Evolutionary conservation across 2,888 invertebrate genomes (phyloP), one percentile per base, ranked within the genome.

Genomic region (Orthonychiurus folsomi): DNA sequence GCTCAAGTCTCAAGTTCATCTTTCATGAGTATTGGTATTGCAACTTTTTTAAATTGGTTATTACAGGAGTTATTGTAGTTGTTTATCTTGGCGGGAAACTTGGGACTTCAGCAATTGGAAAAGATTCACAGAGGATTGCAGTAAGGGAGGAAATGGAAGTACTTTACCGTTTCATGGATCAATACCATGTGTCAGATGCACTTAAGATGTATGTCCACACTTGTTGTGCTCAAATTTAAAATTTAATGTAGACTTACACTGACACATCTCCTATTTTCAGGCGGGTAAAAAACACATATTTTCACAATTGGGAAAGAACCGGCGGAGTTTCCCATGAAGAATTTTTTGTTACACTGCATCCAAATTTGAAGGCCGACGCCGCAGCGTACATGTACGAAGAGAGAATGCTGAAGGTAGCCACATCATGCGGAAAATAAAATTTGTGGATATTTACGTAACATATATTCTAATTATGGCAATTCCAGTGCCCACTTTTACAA

Each of bases 261-360:
- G n/a, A n/a, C n/a, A n/a, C n/a, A n/a, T n/a, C n/a, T n/a, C n/a
- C n/a, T n/a, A n/a, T n/a, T n/a, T 50, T 2, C 50, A 71, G 69
- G 53, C 57, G 72, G 3, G 70, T 70, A 1, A 57, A 61, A 23
- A 70, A 70, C 25, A 53, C 63, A 25, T 72, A 67, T 52, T 64
- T 67, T 12, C 67, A 65, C 27, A 63, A 58, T 2, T 72, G 72
- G 72, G 68, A 72, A 27, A 68, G 69, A 52, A 69, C 67, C 1
- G 61, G 60, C 9, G 70, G 69, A 1, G 65, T 69, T 37, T 56
- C 60, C 23, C 63, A 66, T 2, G 55, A 59, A 2, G 59, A 62
- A 25, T 60, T 72, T 12, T 72, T 72, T 48, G 26, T 58, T 3
- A 65, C 70, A 1, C 56, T 72, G 18, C 67, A 68, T 52, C 70